Evolutionary conservation across 2,888 invertebrate species (phyloP).

Genomic region (Congeria kusceri): DNA sequence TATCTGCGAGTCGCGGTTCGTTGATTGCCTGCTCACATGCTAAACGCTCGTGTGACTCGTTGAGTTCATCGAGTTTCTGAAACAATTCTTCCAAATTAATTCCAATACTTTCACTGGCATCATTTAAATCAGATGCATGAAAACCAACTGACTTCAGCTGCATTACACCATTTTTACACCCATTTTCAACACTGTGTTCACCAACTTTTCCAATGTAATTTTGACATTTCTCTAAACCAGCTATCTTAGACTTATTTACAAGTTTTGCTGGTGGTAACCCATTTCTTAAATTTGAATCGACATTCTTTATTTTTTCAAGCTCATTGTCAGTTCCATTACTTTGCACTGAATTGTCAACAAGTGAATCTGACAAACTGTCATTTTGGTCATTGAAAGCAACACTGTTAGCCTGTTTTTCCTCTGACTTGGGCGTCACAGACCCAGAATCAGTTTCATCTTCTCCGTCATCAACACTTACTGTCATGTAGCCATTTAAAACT

Average conservation of each 20-base stretch:
- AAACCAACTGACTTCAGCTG: neutral
- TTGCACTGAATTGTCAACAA: no score
- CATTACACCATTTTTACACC: neutral
- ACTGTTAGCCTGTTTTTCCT: neutral
- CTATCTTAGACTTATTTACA: no score
- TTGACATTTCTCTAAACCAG: no score
- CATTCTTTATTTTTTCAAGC: no score
- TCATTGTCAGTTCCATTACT: neutral
- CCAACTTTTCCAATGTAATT: neutral
- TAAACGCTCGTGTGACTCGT: conserved; percentile 19
- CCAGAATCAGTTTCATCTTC: conserved; percentile 12
- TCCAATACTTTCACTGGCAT: conserved; percentile 34
- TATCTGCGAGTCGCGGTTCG: conserved; percentile 23
- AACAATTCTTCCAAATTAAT: conserved; percentile 47
- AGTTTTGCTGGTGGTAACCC: no score
- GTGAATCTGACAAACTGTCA: no score
- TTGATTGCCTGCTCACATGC: neutral
- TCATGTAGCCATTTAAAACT: no score
- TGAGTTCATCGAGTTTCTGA: conserved; percentile 50
- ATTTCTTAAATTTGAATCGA: no score
- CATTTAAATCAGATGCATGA: conserved; percentile 15
- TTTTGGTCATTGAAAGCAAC: no score
- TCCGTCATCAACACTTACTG: neutral
- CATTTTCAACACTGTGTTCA: conserved; percentile 3
- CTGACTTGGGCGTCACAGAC: conserved; percentile 33